Base-by-base conservation (phyloP, 1,140 invertebrate species). In the Cydia amplana region DNA sequence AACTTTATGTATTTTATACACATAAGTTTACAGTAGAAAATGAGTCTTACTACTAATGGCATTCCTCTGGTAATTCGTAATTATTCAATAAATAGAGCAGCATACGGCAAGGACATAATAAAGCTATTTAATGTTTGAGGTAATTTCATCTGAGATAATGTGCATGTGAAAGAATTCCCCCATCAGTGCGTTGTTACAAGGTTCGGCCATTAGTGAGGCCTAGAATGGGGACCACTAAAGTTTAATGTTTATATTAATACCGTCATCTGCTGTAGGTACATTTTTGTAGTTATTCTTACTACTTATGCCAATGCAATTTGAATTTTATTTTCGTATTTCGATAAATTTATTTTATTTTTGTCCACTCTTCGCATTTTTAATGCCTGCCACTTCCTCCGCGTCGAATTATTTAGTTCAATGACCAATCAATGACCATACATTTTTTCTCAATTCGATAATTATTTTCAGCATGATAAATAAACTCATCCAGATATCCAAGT, bases 211-310 rank as follows among this genome's bases (percentile, higher is more conserved):
- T 91, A 91, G 87, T 82, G 84, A 78, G 78, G 73, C 73, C 79
- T 75, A 55, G 75, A 85, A 83, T 83, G 83, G 77, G 82, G 65
- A 63, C 82, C 78, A 87, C 80, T 91, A 88, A 91, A 90, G 85
- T 90, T 90, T 86, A 87, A 90, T 90, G 89, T 91, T 91, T 90
- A 90, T 89, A 87, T 85, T 84, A 87, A 83, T 83, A 83, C 81
- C 74, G 73, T 77, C 72, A 74, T 70, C 73, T n/a, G 6, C 46
- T 49, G 46, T 10, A 1, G 0, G 7, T 20, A 18, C 6, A 55
- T 60, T 20, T 23, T 60, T 60, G 20, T 60, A 60, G 55, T 60
- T 3, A 20, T 60, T 20, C 18, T 60, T 60, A 20, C 20, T 10
- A n/a, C n/a, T n/a, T n/a, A 60, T 60, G 18, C 55, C 2, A 60